Conservation (phyloP, 53 echinoderm and acorn worm species). For the Temnopleurus reevesii region DNA sequence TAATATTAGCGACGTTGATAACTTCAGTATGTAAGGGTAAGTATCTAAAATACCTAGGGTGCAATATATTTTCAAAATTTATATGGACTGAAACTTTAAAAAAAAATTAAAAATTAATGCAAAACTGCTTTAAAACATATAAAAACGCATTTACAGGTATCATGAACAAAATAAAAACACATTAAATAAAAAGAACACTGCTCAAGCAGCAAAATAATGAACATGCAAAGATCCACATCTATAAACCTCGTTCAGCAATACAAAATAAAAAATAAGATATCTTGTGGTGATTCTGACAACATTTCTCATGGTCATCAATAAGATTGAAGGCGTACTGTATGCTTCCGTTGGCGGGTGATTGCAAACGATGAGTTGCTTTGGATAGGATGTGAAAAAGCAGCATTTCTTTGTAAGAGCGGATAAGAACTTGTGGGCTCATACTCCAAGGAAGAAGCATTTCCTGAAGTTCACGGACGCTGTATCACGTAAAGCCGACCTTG, state of each 20-base stretch:
- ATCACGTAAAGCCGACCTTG: not conserved
- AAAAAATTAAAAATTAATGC: too few species aligned
- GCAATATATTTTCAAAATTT: too few species aligned
- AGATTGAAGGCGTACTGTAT: not conserved
- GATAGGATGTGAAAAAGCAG: not conserved
- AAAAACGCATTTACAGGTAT: not conserved
- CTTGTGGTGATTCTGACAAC: not conserved
- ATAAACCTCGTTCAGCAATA: not conserved
- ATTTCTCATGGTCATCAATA: not conserved
- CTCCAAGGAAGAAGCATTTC: not conserved
- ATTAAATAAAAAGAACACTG: not conserved
- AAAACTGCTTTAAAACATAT: too few species aligned
- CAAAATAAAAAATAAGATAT: not conserved
- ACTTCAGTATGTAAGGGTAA: too few species aligned
- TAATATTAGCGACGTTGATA: too few species aligned
- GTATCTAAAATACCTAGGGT: too few species aligned
- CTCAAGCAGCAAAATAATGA: not conserved
- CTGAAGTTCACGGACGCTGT: not conserved
- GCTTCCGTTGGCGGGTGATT: not conserved
- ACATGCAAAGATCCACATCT: conserved; percentile 13
- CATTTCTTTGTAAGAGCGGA: not conserved
- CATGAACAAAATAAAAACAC: not conserved
- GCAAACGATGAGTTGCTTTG: conserved; percentile 6
- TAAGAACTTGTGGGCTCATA: not conserved
- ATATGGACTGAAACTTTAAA: too few species aligned